Base-by-base conservation (phyloP, 2,113 vertebrate species). In the Melanerpes formicivorus region DNA sequence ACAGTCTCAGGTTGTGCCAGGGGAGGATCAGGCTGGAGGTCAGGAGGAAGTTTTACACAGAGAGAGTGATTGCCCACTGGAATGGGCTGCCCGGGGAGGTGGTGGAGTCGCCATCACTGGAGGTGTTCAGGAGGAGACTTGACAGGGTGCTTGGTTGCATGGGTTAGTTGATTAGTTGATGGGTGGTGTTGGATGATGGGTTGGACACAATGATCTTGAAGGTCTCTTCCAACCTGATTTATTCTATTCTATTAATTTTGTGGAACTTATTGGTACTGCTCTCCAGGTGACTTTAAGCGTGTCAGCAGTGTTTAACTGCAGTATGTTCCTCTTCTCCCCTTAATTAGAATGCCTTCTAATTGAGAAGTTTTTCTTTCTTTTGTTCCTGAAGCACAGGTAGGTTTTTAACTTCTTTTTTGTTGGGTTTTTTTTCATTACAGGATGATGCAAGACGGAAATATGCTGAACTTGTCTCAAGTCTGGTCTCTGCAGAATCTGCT, bases 381-480 rank as follows among this genome's bases (percentile, higher is more conserved):
- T 71, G 78, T 9, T 48, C 69, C n/a, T 81, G 18, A 83, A 72
- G 29, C 50, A 52, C 22, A 52, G 50, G 22, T 52, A 21, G 5
- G 13, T 25, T 6, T 76, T 70, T 3, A 44, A 22, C 48, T 50
- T 22, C 84, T 80, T 8, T 4, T 58, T 86, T 18, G 2, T n/a
- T 37, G 37, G 34, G 7, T 8, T 50, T 59, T 30, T 29, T 58
- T 83, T 75, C 11, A 14, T 91, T 94, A 40, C 92, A 99, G 99
- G 98, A 99, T 5, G 96, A 97, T 42, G 99, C 99, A 70, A 97
- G 97, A 66, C 97, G 99, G 96, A 96, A 98, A 84, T 99, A 99
- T 72, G 96, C 98, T 40, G 97, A 99, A 44, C 96, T 99, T 76
- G 97, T 99, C 56, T 96, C 93, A 50, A 98, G 97, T 85, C 90